Conservation (phyloP, 2,113 vertebrate genomes). For the Pterocles gutturalis region DNA sequence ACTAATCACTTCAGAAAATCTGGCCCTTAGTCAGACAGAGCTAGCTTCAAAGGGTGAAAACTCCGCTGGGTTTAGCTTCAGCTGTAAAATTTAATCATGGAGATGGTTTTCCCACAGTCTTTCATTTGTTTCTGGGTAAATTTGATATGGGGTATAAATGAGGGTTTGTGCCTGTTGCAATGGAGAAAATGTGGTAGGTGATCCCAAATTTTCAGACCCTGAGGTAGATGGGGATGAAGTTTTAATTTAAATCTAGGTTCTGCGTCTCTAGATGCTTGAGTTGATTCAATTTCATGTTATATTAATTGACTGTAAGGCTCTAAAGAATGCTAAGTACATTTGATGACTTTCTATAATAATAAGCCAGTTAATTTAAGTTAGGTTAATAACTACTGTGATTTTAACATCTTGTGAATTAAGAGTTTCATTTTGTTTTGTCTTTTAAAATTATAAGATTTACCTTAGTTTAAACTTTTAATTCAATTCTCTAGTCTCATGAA, state of each 20-base stretch:
- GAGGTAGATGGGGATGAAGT: slow-evolving; percentile 30
- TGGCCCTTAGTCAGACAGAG: slow-evolving; percentile 40
- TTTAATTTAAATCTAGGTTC: slow-evolving; percentile 62
- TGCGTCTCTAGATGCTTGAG: slow-evolving; percentile 36
- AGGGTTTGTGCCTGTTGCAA: not conserved
- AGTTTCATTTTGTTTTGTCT: slow-evolving; percentile 18
- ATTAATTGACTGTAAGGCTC: slow-evolving; percentile 60
- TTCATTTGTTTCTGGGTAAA: slow-evolving; percentile 37
- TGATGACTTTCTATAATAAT: slow-evolving; percentile 62
- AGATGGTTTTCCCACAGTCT: slow-evolving; percentile 31
- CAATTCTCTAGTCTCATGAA: not conserved
- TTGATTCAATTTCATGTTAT: slow-evolving; percentile 64
- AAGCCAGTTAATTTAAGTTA: slow-evolving; percentile 58
- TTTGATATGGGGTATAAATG: slow-evolving; percentile 13
- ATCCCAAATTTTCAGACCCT: slow-evolving; percentile 47
- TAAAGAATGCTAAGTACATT: slow-evolving; percentile 56
- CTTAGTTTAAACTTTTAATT: slow-evolving; percentile 38
- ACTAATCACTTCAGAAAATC: slow-evolving; percentile 33
- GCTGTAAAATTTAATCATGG: slow-evolving; percentile 28
- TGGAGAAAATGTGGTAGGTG: slow-evolving; percentile 18
- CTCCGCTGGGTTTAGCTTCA: slow-evolving; percentile 30
- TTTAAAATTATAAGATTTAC: slow-evolving; percentile 26
- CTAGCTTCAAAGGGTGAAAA: slow-evolving; percentile 58
- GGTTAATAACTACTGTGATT: slow-evolving; percentile 58
- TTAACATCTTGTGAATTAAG: slow-evolving; percentile 42